Conservation (phyloP, 2,113 vertebrate species). For the Mesocricetus auratus region DNA sequence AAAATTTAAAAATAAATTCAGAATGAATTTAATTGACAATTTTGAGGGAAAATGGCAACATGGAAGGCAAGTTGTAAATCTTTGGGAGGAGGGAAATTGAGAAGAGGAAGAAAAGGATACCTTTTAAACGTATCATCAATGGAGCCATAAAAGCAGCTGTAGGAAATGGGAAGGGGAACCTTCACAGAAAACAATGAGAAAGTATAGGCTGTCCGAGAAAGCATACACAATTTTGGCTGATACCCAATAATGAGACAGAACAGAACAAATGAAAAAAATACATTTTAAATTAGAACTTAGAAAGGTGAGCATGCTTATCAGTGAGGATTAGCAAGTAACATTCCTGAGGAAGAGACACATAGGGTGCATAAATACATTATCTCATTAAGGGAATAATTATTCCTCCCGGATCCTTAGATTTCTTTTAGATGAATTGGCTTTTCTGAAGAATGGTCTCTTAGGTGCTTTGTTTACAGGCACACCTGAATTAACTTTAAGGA, state of each 20-base stretch:
- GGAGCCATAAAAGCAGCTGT: not conserved
- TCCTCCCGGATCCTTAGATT: not conserved
- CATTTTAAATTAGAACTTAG: not conserved
- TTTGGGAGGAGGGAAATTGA: not conserved
- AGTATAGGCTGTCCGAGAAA: not conserved
- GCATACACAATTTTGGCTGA: not conserved
- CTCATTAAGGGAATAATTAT: not conserved
- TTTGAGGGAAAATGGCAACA: not conserved
- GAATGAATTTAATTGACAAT: not conserved
- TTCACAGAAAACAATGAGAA: not conserved
- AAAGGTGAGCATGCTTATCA: not conserved
- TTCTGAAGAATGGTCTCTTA: not conserved
- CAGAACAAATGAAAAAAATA: not conserved
- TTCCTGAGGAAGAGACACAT: too few species aligned
- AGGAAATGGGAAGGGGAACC: not conserved
- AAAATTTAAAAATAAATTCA: not conserved
- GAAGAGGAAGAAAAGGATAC: not conserved
- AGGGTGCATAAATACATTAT: not conserved
- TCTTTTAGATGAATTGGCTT: not conserved
- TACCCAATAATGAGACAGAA: not conserved
- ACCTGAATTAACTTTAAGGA: not conserved
- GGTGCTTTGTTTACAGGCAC: not conserved
- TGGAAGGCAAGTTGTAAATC: not conserved
- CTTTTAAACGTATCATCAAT: not conserved
- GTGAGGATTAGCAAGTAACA: not conserved